Base-by-base conservation (phyloP, 1,140 invertebrate species). In the Trichonephila clavata region DNA sequence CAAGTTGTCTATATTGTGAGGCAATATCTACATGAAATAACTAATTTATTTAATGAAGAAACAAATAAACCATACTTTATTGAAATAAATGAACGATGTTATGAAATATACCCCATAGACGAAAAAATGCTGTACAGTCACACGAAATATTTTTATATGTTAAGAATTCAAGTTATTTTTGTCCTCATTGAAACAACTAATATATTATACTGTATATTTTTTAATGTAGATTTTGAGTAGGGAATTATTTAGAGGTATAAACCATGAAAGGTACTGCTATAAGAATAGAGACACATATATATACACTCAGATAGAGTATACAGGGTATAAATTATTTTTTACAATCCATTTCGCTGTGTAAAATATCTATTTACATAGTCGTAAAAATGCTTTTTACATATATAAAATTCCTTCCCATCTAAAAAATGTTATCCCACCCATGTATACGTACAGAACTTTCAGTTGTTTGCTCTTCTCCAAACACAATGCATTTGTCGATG, bases 321-420 rank as follows among this genome's bases (percentile, higher is more conserved):
- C 71, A 20, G 7, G 71, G 32, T 32, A 77, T 39, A 77, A 77
- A 77, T 77, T 39, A 77, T 77, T 77, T 77, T 39, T 77, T 32
- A 77, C 13, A 32, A 32, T 77, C 71, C 71, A 77, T 77, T 77
- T 39, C 71, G 24, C 71, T 77, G 71, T 77, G 71, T 77, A 77
- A 77, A 39, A 77, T 77, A 77, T 77, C 71, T 77, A 32, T 39
- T 77, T 77, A 77, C 27, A 77, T 32, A 39, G 27, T 77, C 71
- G 18, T 77, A 77, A 77, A 77, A 77, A 77, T 77, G 71, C 71
- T 77, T 77, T 77, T 77, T 77, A 77, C 71, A 27, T 27, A 77
- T 77, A 27, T 16, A 39, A 39, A 20, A 2, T 32, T 77, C 71
- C 32, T 32, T 39, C 20, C 27, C 71, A 20, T 4, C 24, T 77